Base-by-base conservation (phyloP, 2,797 vertebrate genomes). In the Coreius guichenoti region DNA sequence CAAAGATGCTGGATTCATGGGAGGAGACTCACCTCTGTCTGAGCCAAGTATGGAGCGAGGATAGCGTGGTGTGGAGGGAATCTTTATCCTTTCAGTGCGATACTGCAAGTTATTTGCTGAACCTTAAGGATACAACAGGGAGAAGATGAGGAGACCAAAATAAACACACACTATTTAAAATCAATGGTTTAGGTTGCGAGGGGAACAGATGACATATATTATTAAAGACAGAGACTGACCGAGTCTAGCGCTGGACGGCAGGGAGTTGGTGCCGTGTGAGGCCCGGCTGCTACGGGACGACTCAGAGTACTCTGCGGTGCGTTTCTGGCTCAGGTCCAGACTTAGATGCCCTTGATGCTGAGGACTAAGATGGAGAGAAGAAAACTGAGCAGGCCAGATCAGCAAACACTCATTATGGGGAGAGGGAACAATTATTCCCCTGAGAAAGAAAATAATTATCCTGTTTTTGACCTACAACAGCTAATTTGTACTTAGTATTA, bases 51-150 rank as follows among this genome's bases (percentile, higher is more conserved):
- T 94, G 82, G 97, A 98, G 80, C 98, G 96, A 0, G 97, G 97
- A 75, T 99, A 99, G 87, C 98, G 96, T 4, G 97, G 97, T 0
- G 97, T 99, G 83, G 96, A 95, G 1, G 98, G 98, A 88, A 99
- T 97, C 94, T 99, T 99, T 93, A 99, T 99, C 92, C 98, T 95
- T 92, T 98, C 98, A n/a, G 96, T 95, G 92, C 97, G 97, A 92
- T 97, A 98, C 84, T 98, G 97, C 92, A 97, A 93, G 87, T 97
- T 98, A 94, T 91, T 97, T 0, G 97, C 96, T 90, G 97, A 98
- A 93, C 97, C 98, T 98, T 87, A 14, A 67, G 23, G 6, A 49
- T 68, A 45, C 36, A 80, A 23, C 26, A 7, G 14, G 17, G 47
- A 23, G 47, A 56, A 43, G 11, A 51, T 76, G 17, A 74, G 26